Evolutionary conservation across 92 coral and sea anemone genomes (phyloP).

Genomic region (Actinostola sp.): DNA sequence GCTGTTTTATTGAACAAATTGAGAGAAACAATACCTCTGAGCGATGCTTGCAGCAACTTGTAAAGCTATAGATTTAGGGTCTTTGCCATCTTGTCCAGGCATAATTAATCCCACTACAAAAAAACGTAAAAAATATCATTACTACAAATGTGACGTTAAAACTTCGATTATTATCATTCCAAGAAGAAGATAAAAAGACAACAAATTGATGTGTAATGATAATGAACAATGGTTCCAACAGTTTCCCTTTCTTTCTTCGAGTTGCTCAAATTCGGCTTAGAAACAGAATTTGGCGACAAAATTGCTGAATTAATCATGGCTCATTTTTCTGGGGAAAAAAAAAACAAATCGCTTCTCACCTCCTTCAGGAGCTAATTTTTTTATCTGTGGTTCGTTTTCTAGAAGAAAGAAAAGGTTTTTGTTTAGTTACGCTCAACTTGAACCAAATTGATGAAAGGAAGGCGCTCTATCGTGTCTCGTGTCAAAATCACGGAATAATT

Average conservation of each 20-base stretch:
- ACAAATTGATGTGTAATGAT: no score
- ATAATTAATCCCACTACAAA: no score
- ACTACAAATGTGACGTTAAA: background rate
- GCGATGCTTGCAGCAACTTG: slow-evolving; percentile 99
- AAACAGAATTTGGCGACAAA: background rate
- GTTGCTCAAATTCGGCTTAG: slow-evolving; percentile 1
- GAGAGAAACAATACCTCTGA: slow-evolving; percentile 70
- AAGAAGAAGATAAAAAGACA: no score
- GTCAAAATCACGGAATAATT: no score
- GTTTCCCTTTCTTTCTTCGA: background rate
- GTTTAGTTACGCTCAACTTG: no score
- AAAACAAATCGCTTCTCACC: slow-evolving; percentile 8
- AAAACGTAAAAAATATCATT: background rate
- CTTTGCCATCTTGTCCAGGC: slow-evolving; percentile 72
- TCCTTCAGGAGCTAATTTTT: slow-evolving; percentile 21
- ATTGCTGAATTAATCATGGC: background rate
- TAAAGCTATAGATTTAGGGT: slow-evolving; percentile 96
- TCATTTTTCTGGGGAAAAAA: background rate
- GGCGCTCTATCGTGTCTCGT: no score
- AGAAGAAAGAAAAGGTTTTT: background rate
- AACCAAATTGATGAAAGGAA: no score
- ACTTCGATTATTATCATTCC: no score
- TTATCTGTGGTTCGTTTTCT: slow-evolving; percentile 7
- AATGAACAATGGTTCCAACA: background rate
- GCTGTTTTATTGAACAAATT: background rate